A percentile compares a stretch with the other conserved stretches of the same genome.
Conservation (phyloP, 2,797 vertebrate species). For the Champsocephalus esox region DNA sequence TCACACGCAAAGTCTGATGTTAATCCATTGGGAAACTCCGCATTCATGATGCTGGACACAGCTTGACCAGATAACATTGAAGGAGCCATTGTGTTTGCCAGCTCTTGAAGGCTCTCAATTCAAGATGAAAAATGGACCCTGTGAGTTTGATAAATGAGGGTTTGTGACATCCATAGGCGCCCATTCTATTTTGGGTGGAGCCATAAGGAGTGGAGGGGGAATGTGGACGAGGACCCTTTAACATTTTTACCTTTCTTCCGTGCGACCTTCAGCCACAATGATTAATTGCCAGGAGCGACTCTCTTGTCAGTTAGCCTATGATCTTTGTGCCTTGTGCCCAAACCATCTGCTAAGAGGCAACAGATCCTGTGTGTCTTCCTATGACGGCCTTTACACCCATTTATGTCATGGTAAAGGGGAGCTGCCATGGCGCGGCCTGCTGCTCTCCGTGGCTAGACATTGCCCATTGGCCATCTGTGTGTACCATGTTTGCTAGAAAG, state of each 20-base stretch:
- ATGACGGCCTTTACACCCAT: conserved; percentile 77
- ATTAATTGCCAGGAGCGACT: conserved; percentile 90
- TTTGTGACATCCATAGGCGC: conserved; percentile 85
- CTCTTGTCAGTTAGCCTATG: conserved; percentile 90
- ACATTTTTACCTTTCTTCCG: conserved; percentile 86
- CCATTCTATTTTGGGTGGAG: conserved; percentile 85
- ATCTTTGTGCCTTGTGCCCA: conserved; percentile 87
- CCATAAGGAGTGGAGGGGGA: conserved; percentile 79
- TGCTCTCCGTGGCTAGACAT: conserved; percentile 70
- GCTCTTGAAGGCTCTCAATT: conserved; percentile 88
- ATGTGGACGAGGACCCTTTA: conserved; percentile 81
- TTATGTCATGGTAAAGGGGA: conserved; percentile 81
- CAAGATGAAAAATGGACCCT: conserved; percentile 88
- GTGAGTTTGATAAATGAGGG: conserved; percentile 89
- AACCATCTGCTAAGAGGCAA: conserved; percentile 88
- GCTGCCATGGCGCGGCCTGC: conserved; percentile 63
- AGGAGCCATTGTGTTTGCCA: conserved; percentile 87
- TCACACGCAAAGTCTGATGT: conserved; percentile 71
- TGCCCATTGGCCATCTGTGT: conserved; percentile 81
- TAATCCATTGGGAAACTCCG: conserved; percentile 77
- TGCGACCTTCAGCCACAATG: conserved; percentile 88
- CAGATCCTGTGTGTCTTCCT: conserved; percentile 79
- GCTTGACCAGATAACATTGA: conserved; percentile 85
- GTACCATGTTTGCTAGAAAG: conserved; percentile 34
- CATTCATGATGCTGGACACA: conserved; percentile 74